Percentiles rank a stretch among this genome's conserved stretches.
These are phyloP conservation scores for Opisthograptis luteolata DNA, from an alignment of 2,888 invertebrate genomes.

Conservation along the genomic window DNA sequence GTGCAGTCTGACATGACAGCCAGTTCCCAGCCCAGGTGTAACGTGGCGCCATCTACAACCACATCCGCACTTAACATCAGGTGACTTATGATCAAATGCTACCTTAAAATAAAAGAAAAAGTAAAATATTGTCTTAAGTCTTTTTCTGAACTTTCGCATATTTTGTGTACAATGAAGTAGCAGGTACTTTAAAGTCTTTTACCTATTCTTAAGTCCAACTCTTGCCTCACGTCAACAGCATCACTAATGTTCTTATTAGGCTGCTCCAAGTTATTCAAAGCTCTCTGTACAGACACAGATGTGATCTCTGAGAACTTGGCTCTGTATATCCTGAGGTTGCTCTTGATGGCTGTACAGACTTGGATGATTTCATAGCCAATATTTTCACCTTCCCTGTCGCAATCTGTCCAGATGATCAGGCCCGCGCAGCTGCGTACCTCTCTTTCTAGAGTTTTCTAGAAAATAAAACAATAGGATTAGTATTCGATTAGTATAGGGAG, in stretches of 20 bases:
- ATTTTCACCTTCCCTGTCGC: conserved; percentile 99
- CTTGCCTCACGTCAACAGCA: conserved; percentile 96
- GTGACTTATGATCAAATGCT: no score
- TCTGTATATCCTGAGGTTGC: conserved; percentile 87
- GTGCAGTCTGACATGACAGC: no score
- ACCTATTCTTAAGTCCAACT: conserved; percentile 97
- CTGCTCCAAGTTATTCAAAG: conserved; percentile 89
- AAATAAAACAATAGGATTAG: conserved; percentile 27
- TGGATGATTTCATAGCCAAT: conserved; percentile 98
- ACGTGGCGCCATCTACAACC: no score
- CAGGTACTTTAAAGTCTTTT: no score
- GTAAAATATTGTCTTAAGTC: no score
- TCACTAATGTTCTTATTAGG: conserved; percentile 93
- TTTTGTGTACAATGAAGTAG: neutral
- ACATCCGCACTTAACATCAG: no score
- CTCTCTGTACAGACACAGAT: conserved; percentile 89
- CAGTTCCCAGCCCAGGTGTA: no score
- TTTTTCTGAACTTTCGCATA: no score
- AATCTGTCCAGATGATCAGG: conserved; percentile 99
- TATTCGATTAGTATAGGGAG: no score
- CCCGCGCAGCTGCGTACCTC: conserved; percentile 87
- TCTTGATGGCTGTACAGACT: conserved; percentile 93
- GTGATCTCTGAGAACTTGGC: conserved; percentile 99
- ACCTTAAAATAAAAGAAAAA: no score
- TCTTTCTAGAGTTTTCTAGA: conserved; percentile 87